Conservation (phyloP, 2,888 invertebrate species). For the Cordilura impudica region DNA sequence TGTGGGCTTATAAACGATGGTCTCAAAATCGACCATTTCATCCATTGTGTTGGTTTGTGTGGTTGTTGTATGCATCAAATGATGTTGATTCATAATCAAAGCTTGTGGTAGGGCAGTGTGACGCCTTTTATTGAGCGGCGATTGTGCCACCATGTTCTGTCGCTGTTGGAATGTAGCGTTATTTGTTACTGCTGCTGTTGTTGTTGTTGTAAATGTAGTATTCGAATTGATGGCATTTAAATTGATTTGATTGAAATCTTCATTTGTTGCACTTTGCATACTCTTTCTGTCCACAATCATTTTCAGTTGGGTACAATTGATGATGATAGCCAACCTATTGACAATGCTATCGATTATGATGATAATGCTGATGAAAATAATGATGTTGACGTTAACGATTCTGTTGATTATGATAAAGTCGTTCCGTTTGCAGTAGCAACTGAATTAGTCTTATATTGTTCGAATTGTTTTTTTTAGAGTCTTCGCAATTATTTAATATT, state of each 20-base stretch:
- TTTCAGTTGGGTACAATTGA: constrained; percentile 31
- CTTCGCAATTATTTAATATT: not conserved
- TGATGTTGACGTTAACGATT: not conserved
- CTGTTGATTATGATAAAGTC: constrained; percentile 17
- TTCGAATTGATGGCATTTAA: constrained; percentile 63
- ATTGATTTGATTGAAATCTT: constrained; percentile 65
- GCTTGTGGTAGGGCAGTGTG: constrained; percentile 47
- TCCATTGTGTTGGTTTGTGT: constrained; percentile 31
- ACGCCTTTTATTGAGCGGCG: constrained; percentile 51
- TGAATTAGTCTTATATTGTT: constrained; percentile 10
- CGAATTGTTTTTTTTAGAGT: not conserved
- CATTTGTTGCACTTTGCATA: constrained; percentile 38
- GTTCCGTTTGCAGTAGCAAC: constrained; percentile 3
- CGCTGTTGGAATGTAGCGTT: constrained; percentile 62
- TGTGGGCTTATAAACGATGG: constrained; percentile 62
- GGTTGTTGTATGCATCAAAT: constrained; percentile 61
- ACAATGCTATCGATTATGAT: constrained; percentile 2
- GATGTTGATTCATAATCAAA: constrained; percentile 59
- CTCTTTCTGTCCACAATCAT: constrained; percentile 56
- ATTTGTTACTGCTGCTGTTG: too few relatives aligned
- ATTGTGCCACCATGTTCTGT: constrained; percentile 42
- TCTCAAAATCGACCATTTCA: constrained; percentile 38
- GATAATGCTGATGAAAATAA: constrained; percentile 7
- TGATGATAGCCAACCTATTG: constrained; percentile 38
- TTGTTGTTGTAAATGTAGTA: constrained; percentile 57